These are phyloP conservation scores for Acanthochromis polyacanthus DNA, from an alignment of 2,113 vertebrate genomes.

Conservation along the genomic window DNA sequence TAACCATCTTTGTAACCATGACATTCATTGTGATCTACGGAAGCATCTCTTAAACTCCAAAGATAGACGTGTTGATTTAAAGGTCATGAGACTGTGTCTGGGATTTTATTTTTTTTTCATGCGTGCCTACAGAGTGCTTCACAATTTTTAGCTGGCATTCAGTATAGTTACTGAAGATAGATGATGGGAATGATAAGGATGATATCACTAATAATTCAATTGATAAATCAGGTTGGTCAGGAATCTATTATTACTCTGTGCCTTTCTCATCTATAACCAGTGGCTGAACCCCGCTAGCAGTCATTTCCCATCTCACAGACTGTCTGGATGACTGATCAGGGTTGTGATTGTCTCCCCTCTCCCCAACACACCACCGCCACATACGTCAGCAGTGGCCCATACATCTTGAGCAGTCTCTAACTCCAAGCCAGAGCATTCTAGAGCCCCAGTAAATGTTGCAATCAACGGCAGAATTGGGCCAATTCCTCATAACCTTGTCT, in stretches of 20 bases:
- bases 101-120: constrained; percentile 5
- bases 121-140: constrained; percentile 23
- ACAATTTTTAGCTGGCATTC: constrained; percentile 30
- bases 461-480: constrained; percentile 78
- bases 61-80: constrained; percentile 49
- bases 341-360: constrained; percentile 74
- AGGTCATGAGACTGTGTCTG: constrained; percentile 17
- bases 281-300: constrained; percentile 73
- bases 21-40: constrained; percentile 1
- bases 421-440: constrained; percentile 56
- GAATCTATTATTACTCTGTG: constrained; percentile 77
- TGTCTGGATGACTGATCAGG: constrained; percentile 83
- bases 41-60: constrained; percentile 15
- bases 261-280: constrained; percentile 80
- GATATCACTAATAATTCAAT: constrained; percentile 78
- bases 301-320: constrained; percentile 77
- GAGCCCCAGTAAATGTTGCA: constrained; percentile 77
- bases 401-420: constrained; percentile 75
- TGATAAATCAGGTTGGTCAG: constrained; percentile 75
- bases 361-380: constrained; percentile 62
- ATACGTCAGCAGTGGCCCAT: constrained; percentile 72
- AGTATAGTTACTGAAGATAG: constrained; percentile 64
- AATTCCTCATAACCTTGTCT: constrained; percentile 82
- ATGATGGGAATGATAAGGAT: constrained; percentile 60
- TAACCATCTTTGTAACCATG: constrained; percentile 16